These are phyloP conservation scores for Proctacanthus coquilletti DNA, from an alignment of 1,140 invertebrate genomes.

Conservation along the genomic window DNA sequence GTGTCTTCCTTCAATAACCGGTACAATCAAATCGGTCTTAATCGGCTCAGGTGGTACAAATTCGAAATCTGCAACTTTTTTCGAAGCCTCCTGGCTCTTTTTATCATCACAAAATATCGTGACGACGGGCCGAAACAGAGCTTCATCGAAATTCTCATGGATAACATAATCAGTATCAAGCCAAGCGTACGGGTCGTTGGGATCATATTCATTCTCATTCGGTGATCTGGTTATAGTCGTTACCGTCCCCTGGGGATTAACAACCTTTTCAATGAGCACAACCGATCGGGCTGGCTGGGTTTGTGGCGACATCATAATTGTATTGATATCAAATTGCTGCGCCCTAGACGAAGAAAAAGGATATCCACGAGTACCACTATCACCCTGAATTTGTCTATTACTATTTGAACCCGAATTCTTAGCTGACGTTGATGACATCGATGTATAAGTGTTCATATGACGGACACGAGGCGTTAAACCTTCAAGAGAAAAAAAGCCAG, in stretches of 20 bases:
- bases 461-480: neutral
- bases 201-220: slow-evolving; percentile 36
- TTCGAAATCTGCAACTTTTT: too few species aligned
- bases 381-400: slow-evolving; percentile 3
- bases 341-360: too few species aligned
- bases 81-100: neutral
- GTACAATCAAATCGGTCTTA: slow-evolving; percentile 23
- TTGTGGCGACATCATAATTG: too few species aligned
- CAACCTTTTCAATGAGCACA: slow-evolving; percentile 34
- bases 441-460: slow-evolving; percentile 4
- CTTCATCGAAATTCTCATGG: slow-evolving; percentile 44
- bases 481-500: slow-evolving; percentile 26
- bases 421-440: neutral
- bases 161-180: slow-evolving; percentile 33
- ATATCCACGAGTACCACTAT: too few species aligned
- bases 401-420: too few species aligned
- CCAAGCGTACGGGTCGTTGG: slow-evolving; percentile 28
- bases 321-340: too few species aligned
- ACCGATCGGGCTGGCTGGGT: too few species aligned
- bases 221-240: slow-evolving; percentile 30
- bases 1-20: slow-evolving; percentile 29
- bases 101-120: slow-evolving; percentile 26
- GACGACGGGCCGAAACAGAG: slow-evolving; percentile 41
- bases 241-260: slow-evolving; percentile 55
- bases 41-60: slow-evolving; percentile 19